Percentiles rank a stretch among this genome's conserved stretches.
These are phyloP conservation scores for Iselma pallidipennis DNA, from an alignment of 2,888 invertebrate species.

Conservation along the genomic window DNA sequence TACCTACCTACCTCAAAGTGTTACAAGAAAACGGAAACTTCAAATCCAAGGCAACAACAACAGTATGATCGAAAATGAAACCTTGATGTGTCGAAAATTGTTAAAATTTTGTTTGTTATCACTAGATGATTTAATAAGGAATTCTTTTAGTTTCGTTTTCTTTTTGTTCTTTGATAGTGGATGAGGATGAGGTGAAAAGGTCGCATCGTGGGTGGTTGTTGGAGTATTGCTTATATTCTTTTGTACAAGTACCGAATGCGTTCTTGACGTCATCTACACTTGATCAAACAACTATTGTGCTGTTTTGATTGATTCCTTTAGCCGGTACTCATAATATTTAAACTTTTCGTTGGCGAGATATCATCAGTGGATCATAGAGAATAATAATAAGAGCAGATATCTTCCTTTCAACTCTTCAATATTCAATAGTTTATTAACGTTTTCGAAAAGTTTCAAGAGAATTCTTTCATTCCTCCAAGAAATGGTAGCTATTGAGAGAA, in stretches of 20 bases:
- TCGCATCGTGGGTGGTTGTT: constrained; percentile 35
- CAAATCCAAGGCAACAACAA: too few relatives aligned
- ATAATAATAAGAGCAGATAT: constrained; percentile 9
- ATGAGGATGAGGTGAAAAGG: constrained; percentile 20
- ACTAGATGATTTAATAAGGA: constrained; percentile 8
- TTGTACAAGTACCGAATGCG: constrained; percentile 26
- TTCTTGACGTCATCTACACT: constrained; percentile 33
- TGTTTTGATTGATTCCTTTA: constrained; percentile 35
- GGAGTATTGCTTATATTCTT: constrained; percentile 10
- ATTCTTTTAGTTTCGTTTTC: too few relatives aligned
- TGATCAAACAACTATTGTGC: constrained; percentile 36
- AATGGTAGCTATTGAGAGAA: background rate
- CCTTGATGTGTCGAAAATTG: too few relatives aligned
- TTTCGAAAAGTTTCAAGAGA: too few relatives aligned
- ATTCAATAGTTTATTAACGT: constrained; percentile 23
- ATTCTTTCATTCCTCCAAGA: too few relatives aligned
- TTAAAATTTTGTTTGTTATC: too few relatives aligned
- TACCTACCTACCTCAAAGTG: background rate
- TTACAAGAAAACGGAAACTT: background rate
- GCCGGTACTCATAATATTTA: constrained; percentile 34
- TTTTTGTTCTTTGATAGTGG: constrained; percentile 4
- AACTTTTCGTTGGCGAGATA: constrained; percentile 26
- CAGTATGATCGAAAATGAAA: too few relatives aligned
- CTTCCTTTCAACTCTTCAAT: constrained; percentile 1
- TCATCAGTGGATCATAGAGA: constrained; percentile 21